These are phyloP conservation scores for Nothobranchius furzeri DNA, from an alignment of 2,113 vertebrate species.

Conservation along the genomic window DNA sequence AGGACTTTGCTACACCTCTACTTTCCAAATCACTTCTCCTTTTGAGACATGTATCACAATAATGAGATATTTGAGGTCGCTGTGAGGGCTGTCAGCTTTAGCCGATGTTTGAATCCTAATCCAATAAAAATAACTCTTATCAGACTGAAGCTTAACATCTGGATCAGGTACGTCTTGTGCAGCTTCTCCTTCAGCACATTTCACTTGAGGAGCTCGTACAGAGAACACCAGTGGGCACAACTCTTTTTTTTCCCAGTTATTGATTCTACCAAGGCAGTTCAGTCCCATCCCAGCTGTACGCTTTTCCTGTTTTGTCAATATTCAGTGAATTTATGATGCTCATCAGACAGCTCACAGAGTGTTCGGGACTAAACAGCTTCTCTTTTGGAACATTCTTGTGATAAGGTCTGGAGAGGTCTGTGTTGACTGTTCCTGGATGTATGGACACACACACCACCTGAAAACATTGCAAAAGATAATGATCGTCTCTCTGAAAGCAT, in stretches of 20 bases:
- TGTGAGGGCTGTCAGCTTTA: not conserved
- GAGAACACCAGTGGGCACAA: not conserved
- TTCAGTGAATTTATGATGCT: slow-evolving; percentile 61
- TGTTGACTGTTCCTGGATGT: slow-evolving; percentile 70
- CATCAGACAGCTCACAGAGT: slow-evolving; percentile 70
- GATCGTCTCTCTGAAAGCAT: no score
- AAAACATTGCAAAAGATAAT: not conserved
- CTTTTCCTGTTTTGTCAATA: slow-evolving; percentile 64
- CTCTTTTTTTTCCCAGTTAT: not conserved
- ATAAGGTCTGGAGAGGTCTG: slow-evolving; percentile 74
- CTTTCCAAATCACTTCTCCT: no score
- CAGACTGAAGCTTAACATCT: not conserved
- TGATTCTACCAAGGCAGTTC: slow-evolving; percentile 69
- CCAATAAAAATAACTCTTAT: no score
- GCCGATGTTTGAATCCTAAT: no score
- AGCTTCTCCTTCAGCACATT: not conserved
- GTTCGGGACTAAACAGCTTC: slow-evolving; percentile 69
- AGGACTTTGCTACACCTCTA: no score
- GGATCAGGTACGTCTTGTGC: fast-evolving
- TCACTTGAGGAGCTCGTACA: not conserved
- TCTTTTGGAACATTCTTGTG: slow-evolving; percentile 68
- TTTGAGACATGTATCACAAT: no score
- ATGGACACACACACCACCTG: slow-evolving; percentile 77
- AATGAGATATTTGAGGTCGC: no score
- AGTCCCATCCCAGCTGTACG: slow-evolving; percentile 66